These are phyloP conservation scores for Galeopsomyia nigrocyanea DNA, from an alignment of 2,888 invertebrate species.

Conservation along the genomic window DNA sequence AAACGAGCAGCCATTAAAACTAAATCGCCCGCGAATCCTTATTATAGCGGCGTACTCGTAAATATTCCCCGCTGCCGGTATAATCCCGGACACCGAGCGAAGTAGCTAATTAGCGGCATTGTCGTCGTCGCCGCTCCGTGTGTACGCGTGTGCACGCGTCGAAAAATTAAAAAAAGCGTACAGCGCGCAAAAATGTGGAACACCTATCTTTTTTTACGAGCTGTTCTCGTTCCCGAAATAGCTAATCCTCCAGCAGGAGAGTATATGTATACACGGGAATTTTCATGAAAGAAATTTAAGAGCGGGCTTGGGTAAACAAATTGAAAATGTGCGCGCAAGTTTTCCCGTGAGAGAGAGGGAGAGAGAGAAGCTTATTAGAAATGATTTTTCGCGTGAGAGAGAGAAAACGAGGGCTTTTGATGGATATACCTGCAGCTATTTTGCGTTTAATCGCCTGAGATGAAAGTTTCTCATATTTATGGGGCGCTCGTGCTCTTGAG, in stretches of 20 bases:
- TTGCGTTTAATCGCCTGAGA: too few relatives aligned
- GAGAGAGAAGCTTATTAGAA: conserved; percentile 2
- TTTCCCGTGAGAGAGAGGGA: too few relatives aligned
- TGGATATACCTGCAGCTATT: too few relatives aligned
- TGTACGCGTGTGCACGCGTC: not conserved
- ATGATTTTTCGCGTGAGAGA: conserved; percentile 1
- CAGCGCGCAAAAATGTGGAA: too few relatives aligned
- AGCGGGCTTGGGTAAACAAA: too few relatives aligned
- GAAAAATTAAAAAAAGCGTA: too few relatives aligned
- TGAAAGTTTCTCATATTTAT: too few relatives aligned
- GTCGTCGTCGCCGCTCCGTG: conserved; percentile 5
- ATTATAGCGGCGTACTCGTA: conserved; percentile 14
- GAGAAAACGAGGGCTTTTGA: too few relatives aligned
- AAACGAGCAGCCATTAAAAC: conserved; percentile 15
- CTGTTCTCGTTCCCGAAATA: conserved; percentile 35
- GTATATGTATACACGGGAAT: conserved; percentile 13
- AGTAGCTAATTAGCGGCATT: conserved; percentile 22
- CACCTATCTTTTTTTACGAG: not conserved
- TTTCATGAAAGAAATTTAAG: conserved; percentile 36
- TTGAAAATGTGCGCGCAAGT: too few relatives aligned
- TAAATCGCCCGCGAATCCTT: conserved; percentile 23
- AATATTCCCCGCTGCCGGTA: not conserved
- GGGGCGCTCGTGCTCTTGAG: too few relatives aligned
- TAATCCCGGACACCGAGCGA: not conserved
- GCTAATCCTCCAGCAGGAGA: conserved; percentile 35